These are phyloP conservation scores for Bombylius discolor DNA, from an alignment of 2,888 invertebrate species.

Conservation along the genomic window DNA sequence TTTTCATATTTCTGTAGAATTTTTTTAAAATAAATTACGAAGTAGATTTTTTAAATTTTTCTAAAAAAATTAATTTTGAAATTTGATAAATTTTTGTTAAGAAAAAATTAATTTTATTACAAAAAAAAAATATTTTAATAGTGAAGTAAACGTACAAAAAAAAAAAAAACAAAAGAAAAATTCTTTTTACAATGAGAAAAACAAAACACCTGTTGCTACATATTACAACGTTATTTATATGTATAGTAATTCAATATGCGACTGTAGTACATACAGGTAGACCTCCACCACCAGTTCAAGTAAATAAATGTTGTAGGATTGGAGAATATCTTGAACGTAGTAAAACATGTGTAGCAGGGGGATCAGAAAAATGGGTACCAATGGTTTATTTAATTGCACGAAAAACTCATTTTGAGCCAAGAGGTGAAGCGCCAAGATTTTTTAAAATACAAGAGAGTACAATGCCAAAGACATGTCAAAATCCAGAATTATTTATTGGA, in stretches of 20 bases:
- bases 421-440: slow-evolving; percentile 34
- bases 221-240: not conserved
- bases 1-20: no score
- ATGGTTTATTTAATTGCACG: slow-evolving; percentile 43
- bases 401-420: slow-evolving; percentile 31
- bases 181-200: not conserved
- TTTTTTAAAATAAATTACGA: no score
- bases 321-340: slow-evolving; percentile 38
- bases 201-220: slow-evolving; percentile 4
- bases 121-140: no score
- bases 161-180: not conserved
- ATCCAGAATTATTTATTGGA: slow-evolving; percentile 29
- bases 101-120: no score
- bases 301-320: slow-evolving; percentile 44
- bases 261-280: not conserved
- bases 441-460: slow-evolving; percentile 34
- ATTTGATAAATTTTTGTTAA: no score
- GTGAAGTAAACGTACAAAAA: not conserved
- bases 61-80: no score
- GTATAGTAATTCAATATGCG: not conserved
- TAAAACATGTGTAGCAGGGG: slow-evolving; percentile 31
- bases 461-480: slow-evolving; percentile 29
- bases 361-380: slow-evolving; percentile 41
- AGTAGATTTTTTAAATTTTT: no score
- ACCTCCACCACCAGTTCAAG: slow-evolving; percentile 26